phyloP scores from a whole-genome alignment of 2,888 invertebrate species.

The Nymphalis c-album region DNA sequence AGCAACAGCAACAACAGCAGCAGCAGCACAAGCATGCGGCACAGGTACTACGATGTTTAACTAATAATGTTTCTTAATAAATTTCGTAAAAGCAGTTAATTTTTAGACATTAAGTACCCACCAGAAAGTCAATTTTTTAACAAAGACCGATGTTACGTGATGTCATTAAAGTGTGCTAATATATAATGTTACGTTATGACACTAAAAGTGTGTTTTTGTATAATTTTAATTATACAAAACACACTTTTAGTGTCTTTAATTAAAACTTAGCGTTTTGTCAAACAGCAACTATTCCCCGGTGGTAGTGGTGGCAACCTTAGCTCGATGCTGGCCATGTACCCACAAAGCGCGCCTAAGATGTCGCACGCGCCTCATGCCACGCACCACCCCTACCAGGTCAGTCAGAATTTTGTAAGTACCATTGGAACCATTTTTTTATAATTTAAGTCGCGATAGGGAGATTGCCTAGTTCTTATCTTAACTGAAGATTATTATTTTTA shows the following conservation, averaged over 20 bases:
- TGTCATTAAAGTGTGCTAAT: not conserved
- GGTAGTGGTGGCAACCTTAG: slow-evolving; percentile 63
- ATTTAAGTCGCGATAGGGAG: no score
- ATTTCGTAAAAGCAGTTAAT: no score
- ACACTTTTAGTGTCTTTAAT: not conserved
- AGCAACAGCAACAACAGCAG: slow-evolving; percentile 59
- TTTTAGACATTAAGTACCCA: no score
- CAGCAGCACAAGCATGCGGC: slow-evolving; percentile 52
- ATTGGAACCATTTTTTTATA: not conserved
- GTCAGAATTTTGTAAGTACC: not conserved
- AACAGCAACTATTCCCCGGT: slow-evolving; percentile 59
- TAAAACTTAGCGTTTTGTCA: not conserved
- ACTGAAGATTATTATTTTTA: no score
- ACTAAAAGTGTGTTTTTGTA: not conserved
- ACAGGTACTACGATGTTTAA: slow-evolving; percentile 51
- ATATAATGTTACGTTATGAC: no score
- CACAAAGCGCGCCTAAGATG: slow-evolving; percentile 76
- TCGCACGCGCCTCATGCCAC: slow-evolving; percentile 51
- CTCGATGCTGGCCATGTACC: slow-evolving; percentile 75
- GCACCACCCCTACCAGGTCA: slow-evolving; percentile 68
- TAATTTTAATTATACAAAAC: no score
- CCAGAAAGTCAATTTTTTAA: no score
- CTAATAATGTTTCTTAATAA: no score
- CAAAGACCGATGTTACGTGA: not conserved
- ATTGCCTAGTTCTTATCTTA: no score